Percentiles rank a stretch among this genome's conserved stretches.
Conservation (phyloP, 2,797 vertebrate genomes). For the Sciurus vulgaris region DNA sequence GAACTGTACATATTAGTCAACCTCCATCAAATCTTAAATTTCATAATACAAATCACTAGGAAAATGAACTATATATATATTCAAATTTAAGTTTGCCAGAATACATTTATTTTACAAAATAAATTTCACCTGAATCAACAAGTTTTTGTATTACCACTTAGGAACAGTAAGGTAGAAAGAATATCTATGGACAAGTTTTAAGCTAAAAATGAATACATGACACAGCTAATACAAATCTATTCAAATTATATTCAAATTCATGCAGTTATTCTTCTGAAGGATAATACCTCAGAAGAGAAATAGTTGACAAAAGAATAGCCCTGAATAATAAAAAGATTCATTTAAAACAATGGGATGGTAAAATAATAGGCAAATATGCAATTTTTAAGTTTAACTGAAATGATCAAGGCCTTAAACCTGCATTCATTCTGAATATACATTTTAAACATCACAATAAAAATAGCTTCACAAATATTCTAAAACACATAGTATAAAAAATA, state of each 20-base stretch:
- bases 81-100: slow-evolving; percentile 49
- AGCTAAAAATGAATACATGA: slow-evolving; percentile 47
- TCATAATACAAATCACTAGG: background rate
- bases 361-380: slow-evolving; percentile 27
- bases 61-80: background rate
- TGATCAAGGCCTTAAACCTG: background rate
- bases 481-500: background rate
- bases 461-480: slow-evolving; percentile 1
- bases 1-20: background rate
- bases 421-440: slow-evolving; percentile 10
- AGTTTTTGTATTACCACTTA: slow-evolving; percentile 16
- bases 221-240: slow-evolving; percentile 24
- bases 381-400: background rate
- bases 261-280: slow-evolving; percentile 35
- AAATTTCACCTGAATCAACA: background rate
- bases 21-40: slow-evolving; percentile 18
- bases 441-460: slow-evolving; percentile 28
- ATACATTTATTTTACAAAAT: background rate
- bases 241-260: slow-evolving; percentile 60
- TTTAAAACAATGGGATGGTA: slow-evolving; percentile 37
- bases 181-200: slow-evolving; percentile 22
- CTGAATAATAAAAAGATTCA: slow-evolving; percentile 49
- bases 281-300: slow-evolving; percentile 4
- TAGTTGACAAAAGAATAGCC: slow-evolving; percentile 22
- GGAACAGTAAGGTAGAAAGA: slow-evolving; percentile 13